Percentiles rank a stretch among this genome's conserved stretches.
phyloP scores from a whole-genome alignment of 2,113 vertebrate species.

The Porphyrio hochstetteri region DNA sequence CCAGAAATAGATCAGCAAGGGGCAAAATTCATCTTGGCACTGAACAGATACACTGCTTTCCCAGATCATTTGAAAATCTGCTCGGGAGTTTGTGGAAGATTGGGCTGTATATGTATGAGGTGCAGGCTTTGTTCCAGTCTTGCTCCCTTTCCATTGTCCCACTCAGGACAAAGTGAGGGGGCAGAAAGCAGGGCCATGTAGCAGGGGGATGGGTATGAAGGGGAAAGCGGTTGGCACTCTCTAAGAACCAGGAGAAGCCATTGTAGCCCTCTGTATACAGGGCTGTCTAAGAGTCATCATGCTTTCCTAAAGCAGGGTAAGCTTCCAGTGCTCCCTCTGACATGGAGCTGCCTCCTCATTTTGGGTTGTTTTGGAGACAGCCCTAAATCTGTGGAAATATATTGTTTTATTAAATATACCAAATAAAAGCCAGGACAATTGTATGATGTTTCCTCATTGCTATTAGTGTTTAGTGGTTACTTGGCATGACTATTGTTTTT shows the following conservation, averaged over 20 bases:
- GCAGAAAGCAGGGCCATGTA: neutral
- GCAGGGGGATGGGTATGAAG: neutral
- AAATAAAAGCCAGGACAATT: neutral
- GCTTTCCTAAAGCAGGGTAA: neutral
- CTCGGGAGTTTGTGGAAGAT: neutral
- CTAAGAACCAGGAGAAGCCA: neutral
- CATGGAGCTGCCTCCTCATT: neutral
- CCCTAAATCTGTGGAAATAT: neutral
- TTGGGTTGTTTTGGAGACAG: neutral
- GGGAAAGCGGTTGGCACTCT: accelerated
- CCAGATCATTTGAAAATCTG: neutral
- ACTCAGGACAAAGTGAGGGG: neutral
- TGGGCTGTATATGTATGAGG: neutral
- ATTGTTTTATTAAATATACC: neutral
- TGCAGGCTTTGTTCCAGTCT: neutral
- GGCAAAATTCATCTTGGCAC: neutral
- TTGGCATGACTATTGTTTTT: neutral
- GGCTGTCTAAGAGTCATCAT: neutral
- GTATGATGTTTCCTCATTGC: neutral
- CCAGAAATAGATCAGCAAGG: neutral
- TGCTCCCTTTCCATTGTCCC: neutral
- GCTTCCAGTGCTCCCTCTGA: neutral
- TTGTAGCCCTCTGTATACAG: neutral
- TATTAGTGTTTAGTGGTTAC: neutral
- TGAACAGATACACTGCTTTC: neutral